Percentiles rank a stretch among this genome's conserved stretches.
Conservation (phyloP, 2,797 vertebrate species). For the Tokudaia tokunoshimensis region DNA sequence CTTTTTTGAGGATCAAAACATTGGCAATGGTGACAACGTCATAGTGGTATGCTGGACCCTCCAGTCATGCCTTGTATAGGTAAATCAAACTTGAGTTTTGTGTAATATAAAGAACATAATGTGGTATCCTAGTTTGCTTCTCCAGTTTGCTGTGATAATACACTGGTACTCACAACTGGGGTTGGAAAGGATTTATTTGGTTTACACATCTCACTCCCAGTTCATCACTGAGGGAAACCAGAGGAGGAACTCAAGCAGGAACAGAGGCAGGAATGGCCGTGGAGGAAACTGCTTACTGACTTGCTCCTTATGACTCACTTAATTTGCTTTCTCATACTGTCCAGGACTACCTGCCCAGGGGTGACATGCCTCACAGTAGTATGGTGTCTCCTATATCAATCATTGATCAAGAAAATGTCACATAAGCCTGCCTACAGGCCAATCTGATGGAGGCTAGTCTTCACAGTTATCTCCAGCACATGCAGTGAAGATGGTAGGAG, state of each 20-base stretch:
- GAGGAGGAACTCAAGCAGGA: no score
- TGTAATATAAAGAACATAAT: not conserved
- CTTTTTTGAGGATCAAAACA: not conserved
- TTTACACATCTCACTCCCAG: not conserved
- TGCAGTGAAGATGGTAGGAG: not conserved
- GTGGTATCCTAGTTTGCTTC: not conserved
- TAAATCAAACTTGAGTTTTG: constrained; percentile 6
- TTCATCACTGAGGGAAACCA: not conserved
- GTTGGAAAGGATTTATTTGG: no score
- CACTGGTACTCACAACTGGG: not conserved
- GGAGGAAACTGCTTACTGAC: not conserved
- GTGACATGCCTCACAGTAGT: no score
- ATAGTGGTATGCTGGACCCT: not conserved
- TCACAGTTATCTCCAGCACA: not conserved
- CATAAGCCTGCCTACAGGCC: not conserved
- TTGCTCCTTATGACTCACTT: not conserved
- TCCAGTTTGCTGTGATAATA: not conserved
- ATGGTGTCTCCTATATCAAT: not conserved
- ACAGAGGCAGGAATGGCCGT: not conserved
- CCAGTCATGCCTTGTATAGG: not conserved
- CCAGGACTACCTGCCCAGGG: not conserved
- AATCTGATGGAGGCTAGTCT: not conserved
- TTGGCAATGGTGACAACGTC: not conserved
- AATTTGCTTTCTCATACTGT: not conserved
- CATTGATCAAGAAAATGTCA: not conserved